A percentile compares a stretch with the other conserved stretches of the same genome.
phyloP scores from a whole-genome alignment of 2,888 invertebrate species.

The Trachelus iudaicus region DNA sequence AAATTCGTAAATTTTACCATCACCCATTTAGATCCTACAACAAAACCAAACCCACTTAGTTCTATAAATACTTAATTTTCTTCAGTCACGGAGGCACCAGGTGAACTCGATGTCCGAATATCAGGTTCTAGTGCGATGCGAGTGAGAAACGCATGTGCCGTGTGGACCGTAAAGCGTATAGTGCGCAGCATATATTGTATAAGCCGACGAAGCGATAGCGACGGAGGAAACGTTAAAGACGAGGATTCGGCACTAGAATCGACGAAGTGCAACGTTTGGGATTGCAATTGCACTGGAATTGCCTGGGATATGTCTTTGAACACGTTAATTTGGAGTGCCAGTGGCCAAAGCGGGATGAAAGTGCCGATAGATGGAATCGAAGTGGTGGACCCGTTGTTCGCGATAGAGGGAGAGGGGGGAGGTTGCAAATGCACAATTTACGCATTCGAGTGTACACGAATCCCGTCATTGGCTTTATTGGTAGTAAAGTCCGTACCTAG shows the following conservation, averaged over 20 bases:
- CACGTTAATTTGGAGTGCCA: constrained; percentile 35
- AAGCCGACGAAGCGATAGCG: neutral
- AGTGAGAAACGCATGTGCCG: neutral
- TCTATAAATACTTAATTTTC: neutral
- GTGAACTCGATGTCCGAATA: neutral
- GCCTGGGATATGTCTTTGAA: constrained; percentile 29
- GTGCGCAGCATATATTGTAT: neutral
- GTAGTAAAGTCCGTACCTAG: constrained; percentile 52
- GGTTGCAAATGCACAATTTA: constrained; percentile 50
- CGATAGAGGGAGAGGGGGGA: constrained; percentile 14
- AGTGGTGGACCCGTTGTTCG: constrained; percentile 10
- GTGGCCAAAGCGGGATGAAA: constrained; percentile 23
- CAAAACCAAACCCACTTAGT: neutral
- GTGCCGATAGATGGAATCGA: constrained; percentile 23
- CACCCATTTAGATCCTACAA: neutral
- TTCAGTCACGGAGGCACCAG: no score
- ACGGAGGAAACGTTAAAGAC: neutral
- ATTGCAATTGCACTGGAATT: constrained; percentile 24
- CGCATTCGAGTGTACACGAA: constrained; percentile 53
- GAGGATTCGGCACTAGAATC: neutral
- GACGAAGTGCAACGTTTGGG: neutral
- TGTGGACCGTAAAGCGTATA: neutral
- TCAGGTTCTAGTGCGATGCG: neutral
- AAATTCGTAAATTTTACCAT: neutral
- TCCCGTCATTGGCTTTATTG: constrained; percentile 59